Conservation (phyloP, 2,888 invertebrate genomes). For the Apocheima hispidaria region DNA sequence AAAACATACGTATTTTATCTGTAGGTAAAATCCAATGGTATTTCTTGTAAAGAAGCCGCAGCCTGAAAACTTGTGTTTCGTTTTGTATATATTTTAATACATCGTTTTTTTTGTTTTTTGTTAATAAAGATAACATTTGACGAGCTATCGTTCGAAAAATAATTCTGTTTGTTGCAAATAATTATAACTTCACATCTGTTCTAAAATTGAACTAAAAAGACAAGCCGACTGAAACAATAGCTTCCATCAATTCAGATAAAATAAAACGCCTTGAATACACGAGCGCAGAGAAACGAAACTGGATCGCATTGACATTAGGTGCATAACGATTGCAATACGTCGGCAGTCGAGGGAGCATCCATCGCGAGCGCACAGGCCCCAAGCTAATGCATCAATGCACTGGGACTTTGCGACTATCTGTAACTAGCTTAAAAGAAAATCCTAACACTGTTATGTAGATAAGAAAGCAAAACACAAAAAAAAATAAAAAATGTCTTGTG, state of each 20-base stretch:
- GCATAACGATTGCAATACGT: slow-evolving; percentile 83
- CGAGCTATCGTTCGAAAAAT: no score
- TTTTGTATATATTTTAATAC: no score
- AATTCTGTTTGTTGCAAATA: no score
- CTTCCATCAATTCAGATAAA: slow-evolving; percentile 43
- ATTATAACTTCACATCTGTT: no score
- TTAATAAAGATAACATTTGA: no score
- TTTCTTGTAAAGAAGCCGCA: no score
- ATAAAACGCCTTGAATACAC: slow-evolving; percentile 69
- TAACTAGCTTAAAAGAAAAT: slow-evolving; percentile 19
- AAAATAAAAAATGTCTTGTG: no score
- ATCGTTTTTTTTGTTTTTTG: no score
- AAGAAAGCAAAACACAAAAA: no score
- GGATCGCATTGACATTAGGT: slow-evolving; percentile 80
- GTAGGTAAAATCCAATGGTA: no score
- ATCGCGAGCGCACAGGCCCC: slow-evolving; percentile 76
- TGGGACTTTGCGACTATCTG: slow-evolving; percentile 17
- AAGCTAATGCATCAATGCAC: slow-evolving; percentile 61
- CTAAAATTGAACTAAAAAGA: slow-evolving; percentile 29
- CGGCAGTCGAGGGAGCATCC: slow-evolving; percentile 72
- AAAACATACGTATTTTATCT: no score
- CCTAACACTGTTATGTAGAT: neutral
- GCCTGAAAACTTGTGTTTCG: no score
- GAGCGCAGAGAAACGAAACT: slow-evolving; percentile 70
- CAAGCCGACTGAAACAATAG: slow-evolving; percentile 29